Evolutionary conservation across 1,140 invertebrate genomes (phyloP).

Genomic region (Dinoponera quadriceps): DNA sequence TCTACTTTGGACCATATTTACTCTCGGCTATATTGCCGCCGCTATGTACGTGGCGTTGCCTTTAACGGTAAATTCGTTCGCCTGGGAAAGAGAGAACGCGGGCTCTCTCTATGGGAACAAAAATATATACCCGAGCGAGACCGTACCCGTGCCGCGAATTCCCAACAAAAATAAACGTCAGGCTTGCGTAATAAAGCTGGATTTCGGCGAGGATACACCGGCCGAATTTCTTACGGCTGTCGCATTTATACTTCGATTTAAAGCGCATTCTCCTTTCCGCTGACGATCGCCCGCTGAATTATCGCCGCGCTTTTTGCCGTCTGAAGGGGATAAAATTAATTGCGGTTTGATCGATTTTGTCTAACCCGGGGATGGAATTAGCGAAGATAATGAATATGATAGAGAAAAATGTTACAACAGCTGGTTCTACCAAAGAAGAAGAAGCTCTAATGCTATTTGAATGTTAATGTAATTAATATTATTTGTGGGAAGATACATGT

Average conservation of each 20-base stretch:
- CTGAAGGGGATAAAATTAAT: neutral
- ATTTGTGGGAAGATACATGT: too few species aligned
- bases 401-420: too few species aligned
- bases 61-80: constrained; percentile 68
- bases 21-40: constrained; percentile 62
- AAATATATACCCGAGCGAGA: constrained; percentile 61
- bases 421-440: too few species aligned
- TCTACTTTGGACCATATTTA: constrained; percentile 65
- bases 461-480: too few species aligned
- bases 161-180: constrained; percentile 64
- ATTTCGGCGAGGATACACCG: constrained; percentile 35
- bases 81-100: too few species aligned
- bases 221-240: constrained; percentile 19
- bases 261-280: neutral
- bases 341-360: neutral
- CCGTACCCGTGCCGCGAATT: constrained; percentile 63
- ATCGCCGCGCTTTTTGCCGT: neutral
- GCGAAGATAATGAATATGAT: neutral
- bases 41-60: constrained; percentile 50
- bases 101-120: constrained; percentile 44
- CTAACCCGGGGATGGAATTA: neutral
- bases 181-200: constrained; percentile 43
- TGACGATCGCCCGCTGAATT: neutral
- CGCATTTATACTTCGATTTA: neutral
- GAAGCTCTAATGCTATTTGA: too few species aligned